Base-by-base conservation (phyloP, 2,113 vertebrate genomes). In the Petaurus breviceps region DNA sequence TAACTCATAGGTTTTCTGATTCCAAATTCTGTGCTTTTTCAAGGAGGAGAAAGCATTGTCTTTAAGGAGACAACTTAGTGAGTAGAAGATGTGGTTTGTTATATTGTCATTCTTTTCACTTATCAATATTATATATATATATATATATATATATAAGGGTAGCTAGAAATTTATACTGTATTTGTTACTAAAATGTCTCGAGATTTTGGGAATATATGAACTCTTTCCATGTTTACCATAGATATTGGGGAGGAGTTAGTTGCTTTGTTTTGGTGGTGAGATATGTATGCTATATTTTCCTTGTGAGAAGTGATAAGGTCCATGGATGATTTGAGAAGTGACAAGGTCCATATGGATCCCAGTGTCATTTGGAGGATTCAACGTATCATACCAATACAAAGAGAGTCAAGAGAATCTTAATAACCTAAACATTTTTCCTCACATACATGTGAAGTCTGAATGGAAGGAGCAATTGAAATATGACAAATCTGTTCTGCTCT, bases 371-470 rank as follows among this genome's bases (percentile, higher is more conserved):
- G 49, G 91, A 51, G 68, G 93, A 92, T n/a, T 55, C 52, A 68
- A 37, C 92, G 4, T 93, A 28, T 47, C 50, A 93, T 53, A 8
- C 19, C 68, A 43, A 22, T 43, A 84, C 16, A 84, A 43, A 43
- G 6, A 51, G 91, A 93, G 96, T 77, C 11, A 68, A 95, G 91
- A 95, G 53, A 55, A 93, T 94, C 91, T 51, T 77, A 77, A 92
- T 53, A 37, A 31, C 91, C 31, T 92, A 37, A 89, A 43, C 19
- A 84, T 90, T 97, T 94, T 94, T 94, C 91, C 91, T 94, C 51
- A 90, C 25, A 93, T 91, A 89, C 7, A 57, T 90, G 54, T 95
- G 89, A 68, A 89, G 94, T 95, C 61, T 92, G 49, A 90, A 8
- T 90, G n/a, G 49, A 28, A 84, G 31, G 22, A 94, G 51, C 91